A percentile compares a stretch with the other conserved stretches of the same genome.
These are phyloP conservation scores for Himalopsyche anomala DNA, from an alignment of 2,888 invertebrate genomes.

Conservation along the genomic window DNA sequence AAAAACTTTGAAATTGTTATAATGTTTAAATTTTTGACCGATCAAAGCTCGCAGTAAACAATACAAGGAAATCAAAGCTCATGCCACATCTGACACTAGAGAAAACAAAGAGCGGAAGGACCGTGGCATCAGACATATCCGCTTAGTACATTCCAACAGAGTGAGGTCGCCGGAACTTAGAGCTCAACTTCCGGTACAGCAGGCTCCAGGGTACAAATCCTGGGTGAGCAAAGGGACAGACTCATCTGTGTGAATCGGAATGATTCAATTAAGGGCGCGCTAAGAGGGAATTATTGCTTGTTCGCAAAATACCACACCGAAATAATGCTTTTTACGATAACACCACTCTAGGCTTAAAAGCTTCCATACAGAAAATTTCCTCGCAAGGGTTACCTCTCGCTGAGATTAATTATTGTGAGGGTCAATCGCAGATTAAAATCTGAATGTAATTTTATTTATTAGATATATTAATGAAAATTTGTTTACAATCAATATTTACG, in stretches of 20 bases:
- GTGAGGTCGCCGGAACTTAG: conserved; percentile 36
- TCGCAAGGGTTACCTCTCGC: not conserved
- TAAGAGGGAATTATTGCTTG: conserved; percentile 59
- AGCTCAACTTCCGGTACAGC: conserved; percentile 16
- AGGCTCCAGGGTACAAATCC: conserved; percentile 17
- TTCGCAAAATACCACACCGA: conserved; percentile 42
- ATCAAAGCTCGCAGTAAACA: not conserved
- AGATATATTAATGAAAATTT: too few relatives aligned
- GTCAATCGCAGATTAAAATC: not conserved
- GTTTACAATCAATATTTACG: too few relatives aligned
- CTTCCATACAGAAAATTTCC: conserved; percentile 47
- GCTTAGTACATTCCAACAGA: conserved; percentile 37
- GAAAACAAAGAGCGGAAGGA: conserved; percentile 36
- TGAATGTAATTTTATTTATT: too few relatives aligned
- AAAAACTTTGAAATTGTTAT: too few relatives aligned
- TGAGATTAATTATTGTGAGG: conserved; percentile 29
- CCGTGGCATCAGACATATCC: conserved; percentile 35
- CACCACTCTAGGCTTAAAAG: conserved; percentile 51
- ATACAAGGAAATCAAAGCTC: not conserved
- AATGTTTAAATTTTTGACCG: not conserved
- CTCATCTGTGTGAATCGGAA: conserved; percentile 49
- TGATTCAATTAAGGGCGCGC: conserved; percentile 59
- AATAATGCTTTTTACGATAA: conserved; percentile 45
- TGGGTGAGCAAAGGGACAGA: conserved; percentile 39
- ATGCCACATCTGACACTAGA: not conserved